These are phyloP conservation scores for Leptinotarsa haldemani DNA, from an alignment of 2,888 invertebrate species.

Conservation along the genomic window DNA sequence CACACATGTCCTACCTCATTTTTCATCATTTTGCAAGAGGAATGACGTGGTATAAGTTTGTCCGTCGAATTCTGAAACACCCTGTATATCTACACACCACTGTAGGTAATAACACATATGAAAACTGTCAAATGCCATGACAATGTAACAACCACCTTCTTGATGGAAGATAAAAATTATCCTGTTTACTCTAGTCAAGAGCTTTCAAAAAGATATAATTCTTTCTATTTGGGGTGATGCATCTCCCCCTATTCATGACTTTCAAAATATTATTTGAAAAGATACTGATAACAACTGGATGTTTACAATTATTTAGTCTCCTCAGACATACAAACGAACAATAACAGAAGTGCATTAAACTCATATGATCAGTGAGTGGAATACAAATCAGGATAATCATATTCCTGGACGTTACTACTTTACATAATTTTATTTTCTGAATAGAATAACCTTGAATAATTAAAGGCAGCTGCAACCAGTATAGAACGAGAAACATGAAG, in stretches of 20 bases:
- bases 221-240: neutral
- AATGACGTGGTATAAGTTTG: too few relatives aligned
- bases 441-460: neutral
- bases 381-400: constrained; percentile 13
- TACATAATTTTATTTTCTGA: constrained; percentile 2
- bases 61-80: too few relatives aligned
- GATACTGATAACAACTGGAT: neutral
- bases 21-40: too few relatives aligned
- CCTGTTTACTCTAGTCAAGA: too few relatives aligned
- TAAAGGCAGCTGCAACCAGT: neutral
- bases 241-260: neutral
- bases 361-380: neutral
- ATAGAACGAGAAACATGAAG: too few relatives aligned
- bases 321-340: neutral
- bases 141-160: too few relatives aligned
- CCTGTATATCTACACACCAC: too few relatives aligned
- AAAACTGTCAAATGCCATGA: too few relatives aligned
- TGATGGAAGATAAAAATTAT: too few relatives aligned
- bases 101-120: too few relatives aligned
- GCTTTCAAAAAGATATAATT: too few relatives aligned
- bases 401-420: constrained; percentile 10
- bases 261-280: neutral
- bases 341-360: constrained; percentile 15
- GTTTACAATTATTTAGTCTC: neutral
- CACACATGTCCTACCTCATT: too few relatives aligned